Evolutionary conservation across 2,113 vertebrate genomes (phyloP).

Genomic region (Pampusana beccarii): DNA sequence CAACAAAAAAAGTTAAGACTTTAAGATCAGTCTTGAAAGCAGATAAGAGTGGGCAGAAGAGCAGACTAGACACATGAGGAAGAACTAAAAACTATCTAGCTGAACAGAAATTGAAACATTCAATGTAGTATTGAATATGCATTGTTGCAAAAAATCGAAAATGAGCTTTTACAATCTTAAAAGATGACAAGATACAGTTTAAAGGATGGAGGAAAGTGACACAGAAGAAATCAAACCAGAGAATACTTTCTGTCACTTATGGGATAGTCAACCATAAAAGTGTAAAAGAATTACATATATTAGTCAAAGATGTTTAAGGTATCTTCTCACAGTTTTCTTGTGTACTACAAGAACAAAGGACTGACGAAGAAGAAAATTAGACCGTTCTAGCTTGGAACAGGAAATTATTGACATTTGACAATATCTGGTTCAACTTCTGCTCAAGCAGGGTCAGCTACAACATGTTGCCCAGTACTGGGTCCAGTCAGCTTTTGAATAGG

Average conservation of each 20-base stretch:
- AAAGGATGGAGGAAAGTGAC: neutral
- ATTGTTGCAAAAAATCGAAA: neutral
- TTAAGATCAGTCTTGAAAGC: slow-evolving; percentile 23
- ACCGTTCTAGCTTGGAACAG: neutral
- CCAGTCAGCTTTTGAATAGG: neutral
- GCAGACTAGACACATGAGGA: neutral
- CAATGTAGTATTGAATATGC: neutral
- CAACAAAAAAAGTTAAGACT: neutral
- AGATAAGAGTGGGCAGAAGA: slow-evolving; percentile 15
- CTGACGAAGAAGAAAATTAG: slow-evolving; percentile 42
- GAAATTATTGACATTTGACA: neutral
- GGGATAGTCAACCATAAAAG: neutral
- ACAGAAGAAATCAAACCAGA: neutral
- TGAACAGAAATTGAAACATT: neutral
- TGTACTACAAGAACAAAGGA: neutral
- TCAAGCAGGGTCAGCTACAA: neutral
- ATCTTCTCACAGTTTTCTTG: slow-evolving; percentile 5
- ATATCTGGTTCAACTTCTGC: neutral
- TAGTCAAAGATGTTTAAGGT: neutral
- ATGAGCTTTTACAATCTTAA: neutral
- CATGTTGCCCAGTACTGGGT: neutral
- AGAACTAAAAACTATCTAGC: slow-evolving; percentile 5
- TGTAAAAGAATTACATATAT: neutral
- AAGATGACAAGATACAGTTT: neutral
- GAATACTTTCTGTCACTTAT: neutral